Evolutionary conservation across 2,113 vertebrate species (phyloP), one percentile per base, ranked within the genome.

Genomic region (Choloepus hoffmanni): DNA sequence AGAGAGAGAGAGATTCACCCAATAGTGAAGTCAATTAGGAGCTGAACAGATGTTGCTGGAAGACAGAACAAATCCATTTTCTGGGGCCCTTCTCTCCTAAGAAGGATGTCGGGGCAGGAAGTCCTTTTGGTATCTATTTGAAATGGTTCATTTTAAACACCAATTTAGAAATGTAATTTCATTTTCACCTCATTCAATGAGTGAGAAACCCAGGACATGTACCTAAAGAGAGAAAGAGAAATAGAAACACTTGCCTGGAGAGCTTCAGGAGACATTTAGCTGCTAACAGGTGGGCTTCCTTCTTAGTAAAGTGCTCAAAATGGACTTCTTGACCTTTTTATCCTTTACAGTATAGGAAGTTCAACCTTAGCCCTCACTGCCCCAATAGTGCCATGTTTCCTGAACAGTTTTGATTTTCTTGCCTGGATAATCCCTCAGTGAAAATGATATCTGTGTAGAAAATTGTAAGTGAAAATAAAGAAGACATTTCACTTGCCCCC

Each of bases 351-450:
- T 5, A 23, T 2, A 30, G 5, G 10, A 77, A 45, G 13, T 43
- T 33, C 36, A 53, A 2, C 48, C 15, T 72, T 14, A 40, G 18
- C 18, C 73, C 28, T 82, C 24, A 53, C 74, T 86, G 4, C 5
- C 40, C n/a, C 1, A 7, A 82, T 28, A 45, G 5, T 86, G 81
- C 18, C 19, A 55, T 55, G 70, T 90, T 63, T 16, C 53, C 60
- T 93, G 28, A 79, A 48, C 11, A 55, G 19, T 87, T n/a, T 77
- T 90, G 67, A 77, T 70, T 90, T 83, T 93, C 26, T 40, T 90
- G 23, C 53, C 14, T 60, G 77, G 62, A 55, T 14, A 83, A 24
- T 30, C 11, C 2, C 50, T 72, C 23, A 26, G 53, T 74, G 73
- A 87, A 93, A 40, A 62, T 40, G n/a, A 65, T 91, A 67, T 19